Conservation (phyloP, 1,140 invertebrate genomes). For the Aphaenogaster ashmeadi region DNA sequence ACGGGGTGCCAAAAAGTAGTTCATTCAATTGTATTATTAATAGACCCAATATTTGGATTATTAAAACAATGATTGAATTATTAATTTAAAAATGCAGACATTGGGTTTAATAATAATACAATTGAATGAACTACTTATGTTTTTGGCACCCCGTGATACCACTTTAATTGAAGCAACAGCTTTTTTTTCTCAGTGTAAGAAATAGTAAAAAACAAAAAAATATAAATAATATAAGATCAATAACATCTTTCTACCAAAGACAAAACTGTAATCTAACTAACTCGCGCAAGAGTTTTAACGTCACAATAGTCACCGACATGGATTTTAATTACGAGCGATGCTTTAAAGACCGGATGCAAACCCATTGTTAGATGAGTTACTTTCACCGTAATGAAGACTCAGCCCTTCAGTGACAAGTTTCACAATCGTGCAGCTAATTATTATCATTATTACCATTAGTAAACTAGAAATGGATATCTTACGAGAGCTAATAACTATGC, state of each 20-base stretch:
- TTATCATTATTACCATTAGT: not conserved
- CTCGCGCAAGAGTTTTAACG: not conserved
- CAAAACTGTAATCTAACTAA: not conserved
- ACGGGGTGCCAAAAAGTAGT: too few relatives aligned
- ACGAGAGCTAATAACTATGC: not conserved
- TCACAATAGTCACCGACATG: not conserved
- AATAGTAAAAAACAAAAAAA: not conserved
- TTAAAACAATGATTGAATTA: too few relatives aligned
- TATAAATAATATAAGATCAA: not conserved
- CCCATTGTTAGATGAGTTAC: not conserved
- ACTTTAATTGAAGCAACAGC: too few relatives aligned
- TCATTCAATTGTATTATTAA: too few relatives aligned
- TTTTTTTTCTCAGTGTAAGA: not conserved
- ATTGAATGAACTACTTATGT: too few relatives aligned
- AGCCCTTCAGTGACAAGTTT: conserved; percentile 1
- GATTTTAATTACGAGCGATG: conserved; percentile 16
- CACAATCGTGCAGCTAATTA: not conserved
- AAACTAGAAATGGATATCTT: not conserved
- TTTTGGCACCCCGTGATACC: too few relatives aligned
- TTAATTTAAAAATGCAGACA: too few relatives aligned
- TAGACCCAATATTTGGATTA: too few relatives aligned
- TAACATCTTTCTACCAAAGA: not conserved
- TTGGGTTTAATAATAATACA: too few relatives aligned
- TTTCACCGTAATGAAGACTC: not conserved
- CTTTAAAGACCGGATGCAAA: conserved; percentile 1